Base-by-base conservation (phyloP, 37 sponge, comb jelly and placozoan species). In the Bolinopsis microptera region DNA sequence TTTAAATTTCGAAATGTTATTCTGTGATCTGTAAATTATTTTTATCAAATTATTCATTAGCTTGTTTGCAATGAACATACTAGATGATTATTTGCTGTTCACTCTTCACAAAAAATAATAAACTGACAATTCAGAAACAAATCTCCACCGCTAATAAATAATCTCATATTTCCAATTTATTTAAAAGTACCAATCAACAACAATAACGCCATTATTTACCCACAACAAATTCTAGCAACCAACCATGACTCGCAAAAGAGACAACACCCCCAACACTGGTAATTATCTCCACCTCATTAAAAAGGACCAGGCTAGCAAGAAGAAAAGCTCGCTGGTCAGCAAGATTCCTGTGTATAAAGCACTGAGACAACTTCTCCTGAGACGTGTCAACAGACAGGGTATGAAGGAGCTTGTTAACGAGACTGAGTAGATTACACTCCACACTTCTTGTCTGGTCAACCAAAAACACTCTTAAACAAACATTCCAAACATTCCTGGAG, bases 211-310 rank as follows among this genome's bases (percentile, higher is more conserved):
- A n/a, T n/a, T n/a, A n/a, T n/a, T n/a, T n/a, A n/a, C n/a, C n/a
- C n/a, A 48, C 61, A 18, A 18, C 61, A 48, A 13, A 48, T 13
- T 18, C 61, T 48, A 48, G 61, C 61, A 48, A 18, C 61, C 5
- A 18, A 48, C 61, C 61, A 86, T 86, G 90, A 86, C 90, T n/a
- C 48, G 90, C 27, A 41, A 38, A 0, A 86, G 36, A 24, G 61
- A 86, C n/a, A 16, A 13, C 26, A 38, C 25, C 25, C 34, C 13
- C 61, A 5, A 40, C 30, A 86, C 34, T 27, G 61, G 22, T 8
- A 38, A 86, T 48, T 86, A 86, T 27, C 90, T 86, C 30, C 90
- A 86, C 48, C 61, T 86, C 38, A 48, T 86, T 25, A 86, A 86
- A 27, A 86, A 86, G 61, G 90, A 86, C 8, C 61, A 86, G 36